Evolutionary conservation across 2,888 invertebrate genomes (phyloP).

Genomic region (Apomyelois bistriatella): DNA sequence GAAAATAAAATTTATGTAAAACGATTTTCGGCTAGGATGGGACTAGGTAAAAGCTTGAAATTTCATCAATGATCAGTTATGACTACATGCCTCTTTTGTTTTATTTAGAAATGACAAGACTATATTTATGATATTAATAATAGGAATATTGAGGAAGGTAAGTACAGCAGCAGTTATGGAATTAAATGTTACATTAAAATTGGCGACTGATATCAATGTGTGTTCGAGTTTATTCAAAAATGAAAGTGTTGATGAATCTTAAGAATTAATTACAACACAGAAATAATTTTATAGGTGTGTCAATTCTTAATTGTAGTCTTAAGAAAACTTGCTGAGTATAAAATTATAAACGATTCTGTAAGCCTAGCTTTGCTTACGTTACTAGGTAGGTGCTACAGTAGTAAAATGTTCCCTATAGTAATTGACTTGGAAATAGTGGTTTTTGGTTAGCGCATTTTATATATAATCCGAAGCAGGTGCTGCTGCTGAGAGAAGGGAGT

Average conservation of each 20-base stretch:
- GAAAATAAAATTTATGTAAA: conserved; percentile 36
- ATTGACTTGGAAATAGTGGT: conserved; percentile 89
- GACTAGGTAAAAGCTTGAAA: conserved; percentile 64
- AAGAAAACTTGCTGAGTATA: conserved; percentile 72
- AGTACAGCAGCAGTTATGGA: conserved; percentile 41
- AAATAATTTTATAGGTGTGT: conserved; percentile 30
- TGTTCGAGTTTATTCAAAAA: neutral
- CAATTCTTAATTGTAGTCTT: conserved; percentile 66
- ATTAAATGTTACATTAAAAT: conserved; percentile 18
- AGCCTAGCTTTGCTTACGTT: conserved; percentile 73
- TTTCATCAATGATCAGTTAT: conserved; percentile 72
- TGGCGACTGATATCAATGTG: conserved; percentile 27
- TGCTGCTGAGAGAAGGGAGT: conserved; percentile 46
- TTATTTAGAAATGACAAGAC: conserved; percentile 8
- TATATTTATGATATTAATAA: conserved; percentile 10
- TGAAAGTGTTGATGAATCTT: conserved; percentile 12
- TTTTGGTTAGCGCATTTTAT: conserved; percentile 53
- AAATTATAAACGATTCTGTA: conserved; percentile 76
- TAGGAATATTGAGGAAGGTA: conserved; percentile 20
- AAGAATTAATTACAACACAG: conserved; percentile 27
- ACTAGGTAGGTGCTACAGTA: conserved; percentile 76
- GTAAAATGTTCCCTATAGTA: conserved; percentile 90
- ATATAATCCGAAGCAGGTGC: conserved; percentile 41
- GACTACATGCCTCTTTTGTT: conserved; percentile 34
- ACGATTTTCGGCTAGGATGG: conserved; percentile 40